phyloP scores from a whole-genome alignment of 2,113 vertebrate genomes.

The Galemys pyrenaicus region DNA sequence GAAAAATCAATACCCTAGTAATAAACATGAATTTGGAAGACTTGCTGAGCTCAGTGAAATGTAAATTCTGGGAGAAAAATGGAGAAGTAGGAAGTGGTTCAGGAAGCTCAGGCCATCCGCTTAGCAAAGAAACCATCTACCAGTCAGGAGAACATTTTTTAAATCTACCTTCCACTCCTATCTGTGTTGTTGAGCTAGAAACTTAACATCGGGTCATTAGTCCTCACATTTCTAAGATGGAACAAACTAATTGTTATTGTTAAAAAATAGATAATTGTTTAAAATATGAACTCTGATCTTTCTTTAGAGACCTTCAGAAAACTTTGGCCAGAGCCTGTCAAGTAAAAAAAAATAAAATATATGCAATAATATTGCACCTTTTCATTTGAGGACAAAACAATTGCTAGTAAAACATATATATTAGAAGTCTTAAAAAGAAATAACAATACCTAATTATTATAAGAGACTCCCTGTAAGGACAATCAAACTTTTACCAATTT shows the following conservation, averaged over 20 bases:
- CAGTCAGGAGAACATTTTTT: not conserved
- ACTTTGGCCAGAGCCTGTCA: not conserved
- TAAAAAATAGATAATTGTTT: not conserved
- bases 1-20: not conserved
- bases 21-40: conserved; percentile 26
- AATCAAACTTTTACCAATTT: not conserved
- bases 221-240: conserved; percentile 18
- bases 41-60: not conserved
- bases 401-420: not conserved
- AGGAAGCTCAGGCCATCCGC: not conserved
- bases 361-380: not conserved
- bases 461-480: not conserved
- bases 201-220: not conserved
- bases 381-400: not conserved
- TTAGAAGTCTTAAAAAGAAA: not conserved
- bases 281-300: not conserved
- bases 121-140: not conserved
- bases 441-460: not conserved
- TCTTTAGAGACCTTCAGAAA: not conserved
- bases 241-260: not conserved
- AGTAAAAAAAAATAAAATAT: not conserved
- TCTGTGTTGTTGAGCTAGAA: conserved; percentile 30
- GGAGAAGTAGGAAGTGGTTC: not conserved
- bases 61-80: not conserved
- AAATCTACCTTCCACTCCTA: not conserved